Conservation (phyloP, 1,140 invertebrate species). For the Leptinotarsa texana region DNA sequence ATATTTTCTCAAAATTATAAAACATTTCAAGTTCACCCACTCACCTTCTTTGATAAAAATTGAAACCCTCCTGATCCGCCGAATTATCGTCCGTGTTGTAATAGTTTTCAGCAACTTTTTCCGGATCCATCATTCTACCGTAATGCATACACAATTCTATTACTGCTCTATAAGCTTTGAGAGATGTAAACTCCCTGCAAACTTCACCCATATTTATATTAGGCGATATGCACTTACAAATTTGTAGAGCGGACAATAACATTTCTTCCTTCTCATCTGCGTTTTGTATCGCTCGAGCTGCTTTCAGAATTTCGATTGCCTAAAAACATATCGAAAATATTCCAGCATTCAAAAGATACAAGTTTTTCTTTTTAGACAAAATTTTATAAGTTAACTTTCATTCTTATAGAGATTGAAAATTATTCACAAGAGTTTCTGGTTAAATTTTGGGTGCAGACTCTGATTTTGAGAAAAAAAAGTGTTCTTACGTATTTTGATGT, state of each 20-base stretch:
- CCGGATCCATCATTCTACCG: conserved; percentile 84
- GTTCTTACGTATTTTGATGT: no score
- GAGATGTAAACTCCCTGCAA: conserved; percentile 75
- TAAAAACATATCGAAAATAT: conserved; percentile 53
- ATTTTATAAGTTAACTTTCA: no score
- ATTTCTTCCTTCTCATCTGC: conserved; percentile 72
- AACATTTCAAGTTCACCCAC: not conserved
- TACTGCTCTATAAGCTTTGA: conserved; percentile 84
- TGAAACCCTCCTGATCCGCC: conserved; percentile 74
- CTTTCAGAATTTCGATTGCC: conserved; percentile 86
- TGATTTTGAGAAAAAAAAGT: no score
- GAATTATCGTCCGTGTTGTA: conserved; percentile 78
- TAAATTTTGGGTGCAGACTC: no score
- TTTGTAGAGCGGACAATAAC: conserved; percentile 77
- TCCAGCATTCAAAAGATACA: no score
- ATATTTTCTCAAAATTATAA: not conserved
- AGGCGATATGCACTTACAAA: conserved; percentile 84
- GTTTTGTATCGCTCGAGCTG: conserved; percentile 72
- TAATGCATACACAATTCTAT: conserved; percentile 85
- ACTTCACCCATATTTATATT: conserved; percentile 77
- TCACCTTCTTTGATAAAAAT: conserved; percentile 70
- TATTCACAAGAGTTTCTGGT: no score
- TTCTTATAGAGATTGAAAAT: no score
- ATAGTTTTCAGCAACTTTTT: conserved; percentile 84
- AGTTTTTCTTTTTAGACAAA: no score